Evolutionary conservation across 2,888 invertebrate genomes (phyloP), one percentile per base, ranked within the genome.

Genomic region (Drosophila hamatofila): DNA sequence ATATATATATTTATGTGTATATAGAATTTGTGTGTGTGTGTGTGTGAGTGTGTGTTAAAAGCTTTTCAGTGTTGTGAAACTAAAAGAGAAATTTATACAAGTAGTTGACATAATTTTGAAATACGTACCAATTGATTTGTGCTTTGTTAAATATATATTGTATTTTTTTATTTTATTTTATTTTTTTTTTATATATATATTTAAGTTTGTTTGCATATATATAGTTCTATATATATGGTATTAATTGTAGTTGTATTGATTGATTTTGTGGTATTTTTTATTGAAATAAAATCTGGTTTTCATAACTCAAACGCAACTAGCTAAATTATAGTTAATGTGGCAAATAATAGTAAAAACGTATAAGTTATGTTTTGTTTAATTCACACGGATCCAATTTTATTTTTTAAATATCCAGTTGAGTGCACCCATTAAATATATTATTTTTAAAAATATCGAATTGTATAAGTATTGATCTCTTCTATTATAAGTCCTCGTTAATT

Each of bases 91-190:
- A 70, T 76, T 44, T 62, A 77, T 80, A 80, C 52, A 77, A 80
- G 74, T 67, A 79, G 61, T 75, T 75, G 57, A 78, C 75, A 61
- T 75, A 92, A 92, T 91, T 92, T 92, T 88, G 87, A 90, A 89
- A 91, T 91, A 91, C 91, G 73, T 91, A 91, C 91, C 91, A 91
- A 92, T 91, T 81, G 78, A 63, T 86, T 83, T 83, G 88, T 84
- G 92, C 90, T 91, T 82, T 85, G 67, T 83, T 62, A 74, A 85
- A 74, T 62, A 75, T 73, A 78, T 69, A 61, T 68, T 37, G 25
- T 81, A 56, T 68, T 52, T 54, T 62, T 60, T 75, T 72, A 12
- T 3, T 39, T 9, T 39, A 71, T n/a, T n/a, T n/a, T n/a, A n/a
- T n/a, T 73, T 65, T 72, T 64, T 30, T 9, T 30, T 6, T 30